phyloP scores from a whole-genome alignment of 1,140 invertebrate species.

The Drosophila murphyi region DNA sequence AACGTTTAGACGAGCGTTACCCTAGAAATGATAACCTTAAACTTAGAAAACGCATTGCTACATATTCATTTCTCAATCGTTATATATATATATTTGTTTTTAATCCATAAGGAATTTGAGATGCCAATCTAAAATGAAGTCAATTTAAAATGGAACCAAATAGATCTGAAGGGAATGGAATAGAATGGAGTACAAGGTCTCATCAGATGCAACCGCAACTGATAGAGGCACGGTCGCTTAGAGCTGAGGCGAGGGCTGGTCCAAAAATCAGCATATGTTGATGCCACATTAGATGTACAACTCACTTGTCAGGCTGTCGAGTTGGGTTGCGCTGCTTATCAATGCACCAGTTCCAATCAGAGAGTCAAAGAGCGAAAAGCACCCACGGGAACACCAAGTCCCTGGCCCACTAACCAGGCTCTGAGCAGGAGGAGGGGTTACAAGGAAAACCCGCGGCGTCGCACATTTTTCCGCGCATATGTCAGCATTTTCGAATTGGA shows the following conservation, averaged over 20 bases:
- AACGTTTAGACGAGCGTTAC: too few species aligned
- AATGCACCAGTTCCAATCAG: conserved; percentile 79
- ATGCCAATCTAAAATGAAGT: conserved; percentile 74
- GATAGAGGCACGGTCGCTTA: conserved; percentile 52
- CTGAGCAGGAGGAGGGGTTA: not conserved
- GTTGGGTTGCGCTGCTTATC: conserved; percentile 50
- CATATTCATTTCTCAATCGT: too few species aligned
- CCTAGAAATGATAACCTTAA: too few species aligned
- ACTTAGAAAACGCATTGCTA: too few species aligned
- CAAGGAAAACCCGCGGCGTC: conserved; percentile 40
- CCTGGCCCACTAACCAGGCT: not conserved
- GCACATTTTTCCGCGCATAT: conserved; percentile 72
- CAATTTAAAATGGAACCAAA: conserved; percentile 48
- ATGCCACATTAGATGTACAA: conserved; percentile 84
- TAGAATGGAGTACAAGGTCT: conserved; percentile 1
- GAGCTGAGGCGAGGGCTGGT: conserved; percentile 8
- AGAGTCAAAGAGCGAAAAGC: conserved; percentile 73
- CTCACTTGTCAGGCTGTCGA: conserved; percentile 74
- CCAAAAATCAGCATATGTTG: conserved; percentile 81
- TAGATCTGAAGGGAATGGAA: not conserved
- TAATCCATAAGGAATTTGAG: conserved; percentile 41
- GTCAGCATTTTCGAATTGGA: conserved; percentile 81
- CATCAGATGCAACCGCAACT: conserved; percentile 59
- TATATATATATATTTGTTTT: not conserved
- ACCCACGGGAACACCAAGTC: conserved; percentile 63